phyloP scores from a whole-genome alignment of 1,140 invertebrate genomes.

The Cydia fagiglandana region DNA sequence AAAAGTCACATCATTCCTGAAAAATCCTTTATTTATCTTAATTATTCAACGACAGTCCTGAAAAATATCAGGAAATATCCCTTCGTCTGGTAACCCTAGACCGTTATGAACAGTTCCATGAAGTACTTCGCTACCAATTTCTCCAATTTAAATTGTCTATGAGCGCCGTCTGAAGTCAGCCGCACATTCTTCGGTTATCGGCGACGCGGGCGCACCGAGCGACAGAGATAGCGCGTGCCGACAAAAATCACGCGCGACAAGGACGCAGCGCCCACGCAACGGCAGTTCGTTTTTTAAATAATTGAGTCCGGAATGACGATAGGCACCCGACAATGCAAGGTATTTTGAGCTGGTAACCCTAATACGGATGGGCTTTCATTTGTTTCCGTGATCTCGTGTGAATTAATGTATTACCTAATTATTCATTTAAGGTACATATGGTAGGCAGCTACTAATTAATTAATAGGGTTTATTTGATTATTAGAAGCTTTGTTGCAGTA shows the following conservation, averaged over 20 bases:
- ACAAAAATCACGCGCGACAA: slow-evolving; percentile 61
- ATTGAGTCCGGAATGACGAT: slow-evolving; percentile 75
- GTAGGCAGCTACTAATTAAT: slow-evolving; percentile 23
- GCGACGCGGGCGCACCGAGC: slow-evolving; percentile 55
- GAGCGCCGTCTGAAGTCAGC: slow-evolving; percentile 76
- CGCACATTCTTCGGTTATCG: slow-evolving; percentile 75
- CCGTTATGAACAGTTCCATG: slow-evolving; percentile 68
- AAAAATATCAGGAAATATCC: neutral
- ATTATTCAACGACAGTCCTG: neutral
- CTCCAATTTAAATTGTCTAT: slow-evolving; percentile 79
- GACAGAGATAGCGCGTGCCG: slow-evolving; percentile 56
- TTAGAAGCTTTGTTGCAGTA: no score
- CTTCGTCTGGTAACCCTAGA: slow-evolving; percentile 50
- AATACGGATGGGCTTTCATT: slow-evolving; percentile 71
- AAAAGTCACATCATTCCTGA: no score
- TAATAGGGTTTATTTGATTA: neutral
- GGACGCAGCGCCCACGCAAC: slow-evolving; percentile 56
- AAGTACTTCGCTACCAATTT: slow-evolving; percentile 72
- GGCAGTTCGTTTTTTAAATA: slow-evolving; percentile 73
- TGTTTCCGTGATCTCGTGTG: slow-evolving; percentile 55
- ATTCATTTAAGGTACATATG: neutral
- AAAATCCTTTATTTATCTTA: neutral
- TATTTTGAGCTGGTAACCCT: slow-evolving; percentile 73
- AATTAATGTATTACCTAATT: neutral
- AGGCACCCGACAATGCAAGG: slow-evolving; percentile 70